Base-by-base conservation (phyloP, 1,140 invertebrate genomes). In the Antheraea mylitta region DNA sequence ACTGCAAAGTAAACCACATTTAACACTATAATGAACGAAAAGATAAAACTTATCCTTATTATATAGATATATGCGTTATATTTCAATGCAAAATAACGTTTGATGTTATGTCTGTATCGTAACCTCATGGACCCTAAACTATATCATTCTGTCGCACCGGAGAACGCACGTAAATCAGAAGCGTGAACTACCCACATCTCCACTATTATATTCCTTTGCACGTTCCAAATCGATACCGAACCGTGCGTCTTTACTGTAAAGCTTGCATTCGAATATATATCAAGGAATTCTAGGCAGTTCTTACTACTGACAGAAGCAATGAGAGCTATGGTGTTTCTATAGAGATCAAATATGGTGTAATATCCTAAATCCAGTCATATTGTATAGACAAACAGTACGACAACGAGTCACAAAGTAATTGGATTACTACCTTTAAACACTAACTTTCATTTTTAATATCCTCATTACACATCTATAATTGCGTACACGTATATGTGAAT, bases 81-180 rank as follows among this genome's bases (percentile, higher is more conserved):
- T 42, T 42, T 11, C 7, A 42, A 42, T 42, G 38, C 38, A 42
- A 42, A 42, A 42, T 42, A 42, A 1, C 38, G 38, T 42, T 42
- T 42, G 38, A 42, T 42, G 38, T 42, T 42, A 42, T 30, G 22
- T 30, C 22, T 30, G 38, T 42, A 42, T 8, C 11, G 38, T 42
- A 42, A 42, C 38, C 38, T 42, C 11, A 8, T 11, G 0, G 38
- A 42, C 3, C 38, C 38, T 38, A 37, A 66, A 38, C 64, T 58
- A 67, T 63, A 58, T 58, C 66, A 68, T 60, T 62, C 61, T 37
- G 18, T 37, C 36, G 62, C 70, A 62, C 66, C 48, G 7, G 38
- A 42, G 38, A 58, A 62, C 53, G 66, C 37, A 53, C 66, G 70
- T 71, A 71, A 71, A 71, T 68, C 70, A 68, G 70, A 60, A 42